Conservation (phyloP, 2,113 vertebrate genomes). For the Hepsetus odoe region DNA sequence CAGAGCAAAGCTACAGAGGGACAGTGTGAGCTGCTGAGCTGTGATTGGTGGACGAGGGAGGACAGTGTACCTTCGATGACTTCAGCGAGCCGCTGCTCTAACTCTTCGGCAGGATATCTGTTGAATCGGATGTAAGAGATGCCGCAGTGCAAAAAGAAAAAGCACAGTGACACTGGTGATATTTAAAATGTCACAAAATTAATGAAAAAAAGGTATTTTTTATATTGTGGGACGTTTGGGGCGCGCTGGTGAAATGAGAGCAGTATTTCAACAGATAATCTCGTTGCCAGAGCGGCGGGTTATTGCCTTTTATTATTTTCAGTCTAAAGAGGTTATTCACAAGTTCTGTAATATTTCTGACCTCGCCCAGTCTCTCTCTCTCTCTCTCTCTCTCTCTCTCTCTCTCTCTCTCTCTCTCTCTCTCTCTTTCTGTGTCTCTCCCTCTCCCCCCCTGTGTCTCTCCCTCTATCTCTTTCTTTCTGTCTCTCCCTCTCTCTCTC, state of each 20-base stretch:
- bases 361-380: conserved; percentile 7
- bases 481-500: neutral
- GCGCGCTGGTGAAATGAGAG: neutral
- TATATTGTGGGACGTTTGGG: neutral
- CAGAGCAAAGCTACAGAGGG: no score
- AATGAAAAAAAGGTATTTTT: neutral
- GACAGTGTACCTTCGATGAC: no score
- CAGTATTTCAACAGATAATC: conserved; percentile 9
- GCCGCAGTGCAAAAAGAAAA: no score
- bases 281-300: conserved; percentile 1
- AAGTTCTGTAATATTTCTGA: conserved; percentile 5
- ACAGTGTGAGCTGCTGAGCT: no score
- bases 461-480: neutral
- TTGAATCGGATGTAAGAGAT: no score
- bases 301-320: conserved; percentile 38
- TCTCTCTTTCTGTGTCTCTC: neutral
- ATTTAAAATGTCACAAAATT: conserved; percentile 19
- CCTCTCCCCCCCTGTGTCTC: neutral
- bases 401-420: neutral
- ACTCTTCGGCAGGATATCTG: no score
- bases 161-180: neutral
- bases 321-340: neutral
- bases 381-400: neutral
- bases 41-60: no score
- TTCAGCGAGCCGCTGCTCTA: no score